Base-by-base conservation (phyloP, 2,888 invertebrate species). In the Pristionchus maxplancki region DNA sequence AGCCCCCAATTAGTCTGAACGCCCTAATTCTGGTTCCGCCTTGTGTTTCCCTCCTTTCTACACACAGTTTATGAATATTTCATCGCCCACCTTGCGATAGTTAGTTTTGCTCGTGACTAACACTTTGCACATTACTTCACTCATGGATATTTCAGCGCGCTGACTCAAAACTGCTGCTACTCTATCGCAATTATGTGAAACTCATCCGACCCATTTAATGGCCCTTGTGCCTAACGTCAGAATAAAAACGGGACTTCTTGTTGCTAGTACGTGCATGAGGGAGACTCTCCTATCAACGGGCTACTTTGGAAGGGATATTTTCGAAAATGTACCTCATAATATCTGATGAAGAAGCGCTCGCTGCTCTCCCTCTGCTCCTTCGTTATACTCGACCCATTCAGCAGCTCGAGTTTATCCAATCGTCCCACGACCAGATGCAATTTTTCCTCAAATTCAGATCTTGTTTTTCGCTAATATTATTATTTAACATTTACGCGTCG, bases 321-420 rank as follows among this genome's bases (percentile, higher is more conserved):
- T n/a, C n/a, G n/a, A 5, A 20, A 2, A 74, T 74, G n/a, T 40
- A 87, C 86, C 92, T 92, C 91, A 91, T 93, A 95, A 81, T 94
- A 93, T 86, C 95, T 91, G 48, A 95, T 94, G 91, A 95, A 95
- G 88, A 95, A 95, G 40, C 95, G 91, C 90, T 95, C 95, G 24
- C 95, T 95, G 89, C 95, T 94, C 88, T 95, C 95, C 84, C 95
- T 91, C 89, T 95, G 95, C 34, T 90, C 91, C 0, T 92, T 93
- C 34, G 92, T 90, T 31, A 95, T 92, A 31, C 90, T 90, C 78
- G 95, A 95, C 28, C 95, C 95, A 91, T 95, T 95, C 37, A 95
- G 91, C 28, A 91, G 92, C 88, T 93, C 93, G 86, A 95, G 44
- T 34, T 91, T 91, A 71, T 90, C 90, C 87, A 92, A 87, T n/a